Conservation (phyloP, 2,113 vertebrate species). For the Hylia prasina region DNA sequence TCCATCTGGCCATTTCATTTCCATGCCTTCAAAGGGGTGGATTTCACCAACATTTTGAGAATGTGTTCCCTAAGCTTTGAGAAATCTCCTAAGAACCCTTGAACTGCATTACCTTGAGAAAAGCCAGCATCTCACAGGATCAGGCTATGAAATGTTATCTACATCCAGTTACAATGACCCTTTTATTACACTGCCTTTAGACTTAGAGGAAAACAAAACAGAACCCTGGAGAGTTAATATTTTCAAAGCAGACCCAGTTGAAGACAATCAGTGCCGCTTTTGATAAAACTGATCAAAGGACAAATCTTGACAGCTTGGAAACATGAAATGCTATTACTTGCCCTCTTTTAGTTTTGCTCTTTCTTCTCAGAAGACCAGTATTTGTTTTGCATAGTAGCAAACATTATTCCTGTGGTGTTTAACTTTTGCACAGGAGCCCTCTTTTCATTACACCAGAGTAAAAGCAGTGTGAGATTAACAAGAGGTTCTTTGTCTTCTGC, state of each 20-base stretch:
- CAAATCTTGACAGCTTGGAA: constrained; percentile 36
- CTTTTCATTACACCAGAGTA: neutral
- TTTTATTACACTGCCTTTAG: neutral
- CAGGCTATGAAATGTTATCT: neutral
- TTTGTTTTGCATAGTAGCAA: constrained; percentile 30
- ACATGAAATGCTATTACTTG: constrained; percentile 44
- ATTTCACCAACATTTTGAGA: neutral
- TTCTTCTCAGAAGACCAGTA: constrained; percentile 44
- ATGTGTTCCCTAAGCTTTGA: neutral
- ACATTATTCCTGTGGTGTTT: neutral
- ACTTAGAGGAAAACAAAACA: constrained; percentile 7
- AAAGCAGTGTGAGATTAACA: neutral
- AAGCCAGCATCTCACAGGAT: constrained; percentile 4
- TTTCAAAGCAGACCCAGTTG: neutral
- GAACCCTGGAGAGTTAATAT: constrained; percentile 32
- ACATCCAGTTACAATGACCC: neutral
- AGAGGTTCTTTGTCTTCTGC: constrained; percentile 2
- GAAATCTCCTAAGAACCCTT: neutral
- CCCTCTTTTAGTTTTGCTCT: constrained; percentile 47
- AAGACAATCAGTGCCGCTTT: constrained; percentile 47
- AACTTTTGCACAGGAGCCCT: neutral
- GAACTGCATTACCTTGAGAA: neutral
- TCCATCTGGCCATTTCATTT: neutral
- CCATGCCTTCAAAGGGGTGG: neutral
- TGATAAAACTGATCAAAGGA: constrained; percentile 60